phyloP scores from a whole-genome alignment of 1,140 invertebrate genomes.

The Pygmarrhopalites habei region DNA sequence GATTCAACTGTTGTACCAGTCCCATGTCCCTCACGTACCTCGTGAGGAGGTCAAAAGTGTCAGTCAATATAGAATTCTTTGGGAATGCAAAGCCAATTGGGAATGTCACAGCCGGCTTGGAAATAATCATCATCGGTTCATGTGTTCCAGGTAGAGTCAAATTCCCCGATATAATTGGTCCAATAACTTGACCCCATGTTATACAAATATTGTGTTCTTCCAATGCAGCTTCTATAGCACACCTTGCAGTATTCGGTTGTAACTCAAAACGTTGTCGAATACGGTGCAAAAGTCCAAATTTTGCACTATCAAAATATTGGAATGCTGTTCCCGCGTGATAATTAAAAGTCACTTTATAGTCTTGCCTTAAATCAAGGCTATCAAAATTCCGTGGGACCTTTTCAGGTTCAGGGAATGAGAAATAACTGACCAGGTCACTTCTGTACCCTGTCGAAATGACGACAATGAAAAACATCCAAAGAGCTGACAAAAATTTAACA shows the following conservation, averaged over 20 bases:
- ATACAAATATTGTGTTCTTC: neutral
- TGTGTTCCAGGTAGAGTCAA: neutral
- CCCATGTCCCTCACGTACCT: neutral
- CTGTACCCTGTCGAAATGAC: slow-evolving; percentile 20
- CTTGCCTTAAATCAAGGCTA: neutral
- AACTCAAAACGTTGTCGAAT: neutral
- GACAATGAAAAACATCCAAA: no score
- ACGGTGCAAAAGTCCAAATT: neutral
- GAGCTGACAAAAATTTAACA: no score
- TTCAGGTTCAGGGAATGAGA: no score
- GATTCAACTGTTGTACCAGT: neutral
- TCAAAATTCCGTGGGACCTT: slow-evolving; percentile 1
- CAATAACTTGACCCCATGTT: neutral
- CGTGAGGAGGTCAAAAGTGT: neutral
- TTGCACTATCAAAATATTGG: slow-evolving; percentile 4
- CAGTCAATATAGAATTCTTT: neutral
- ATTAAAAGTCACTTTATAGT: slow-evolving; percentile 6
- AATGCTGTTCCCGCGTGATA: slow-evolving; percentile 1
- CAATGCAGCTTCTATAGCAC: neutral
- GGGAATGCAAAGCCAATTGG: neutral
- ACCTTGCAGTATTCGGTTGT: neutral
- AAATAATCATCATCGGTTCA: neutral
- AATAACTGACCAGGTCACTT: neutral
- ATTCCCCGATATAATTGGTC: neutral
- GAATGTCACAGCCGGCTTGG: slow-evolving; percentile 1